These are phyloP conservation scores for Sinocyclocheilus grahami DNA, from an alignment of 2,113 vertebrate genomes.

Conservation along the genomic window DNA sequence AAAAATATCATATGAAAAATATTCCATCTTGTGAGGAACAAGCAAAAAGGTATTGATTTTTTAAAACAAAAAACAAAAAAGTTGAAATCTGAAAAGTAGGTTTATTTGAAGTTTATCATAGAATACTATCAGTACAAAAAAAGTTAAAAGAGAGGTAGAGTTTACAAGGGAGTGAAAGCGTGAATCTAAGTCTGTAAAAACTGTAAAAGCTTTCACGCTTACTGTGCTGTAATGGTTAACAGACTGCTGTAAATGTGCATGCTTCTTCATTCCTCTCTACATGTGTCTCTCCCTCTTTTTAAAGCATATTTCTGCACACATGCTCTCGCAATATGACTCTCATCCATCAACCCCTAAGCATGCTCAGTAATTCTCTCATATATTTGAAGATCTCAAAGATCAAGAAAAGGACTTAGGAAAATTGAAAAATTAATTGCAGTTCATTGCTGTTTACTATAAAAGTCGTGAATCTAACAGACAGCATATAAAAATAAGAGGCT, in stretches of 20 bases:
- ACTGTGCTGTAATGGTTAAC: constrained; percentile 28
- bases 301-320: constrained; percentile 14
- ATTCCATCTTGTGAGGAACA: not conserved
- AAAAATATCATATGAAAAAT: not conserved
- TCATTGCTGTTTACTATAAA: no score
- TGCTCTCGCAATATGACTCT: not conserved
- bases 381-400: no score
- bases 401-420: no score
- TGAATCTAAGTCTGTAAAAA: not conserved
- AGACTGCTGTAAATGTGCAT: not conserved
- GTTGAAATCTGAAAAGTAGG: not conserved
- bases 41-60: not conserved
- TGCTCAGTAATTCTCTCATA: not conserved
- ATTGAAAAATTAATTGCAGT: no score
- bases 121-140: not conserved
- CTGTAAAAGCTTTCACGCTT: constrained; percentile 20
- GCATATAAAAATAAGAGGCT: not conserved
- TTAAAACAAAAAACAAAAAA: no score
- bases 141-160: not conserved
- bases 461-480: no score
- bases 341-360: constrained; percentile 24
- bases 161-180: not conserved
- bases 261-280: not conserved
- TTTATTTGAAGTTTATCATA: not conserved
- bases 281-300: not conserved